Percentiles rank a stretch among this genome's conserved stretches.
Conservation (phyloP, 2,113 vertebrate species). For the Spilogale gracilis region DNA sequence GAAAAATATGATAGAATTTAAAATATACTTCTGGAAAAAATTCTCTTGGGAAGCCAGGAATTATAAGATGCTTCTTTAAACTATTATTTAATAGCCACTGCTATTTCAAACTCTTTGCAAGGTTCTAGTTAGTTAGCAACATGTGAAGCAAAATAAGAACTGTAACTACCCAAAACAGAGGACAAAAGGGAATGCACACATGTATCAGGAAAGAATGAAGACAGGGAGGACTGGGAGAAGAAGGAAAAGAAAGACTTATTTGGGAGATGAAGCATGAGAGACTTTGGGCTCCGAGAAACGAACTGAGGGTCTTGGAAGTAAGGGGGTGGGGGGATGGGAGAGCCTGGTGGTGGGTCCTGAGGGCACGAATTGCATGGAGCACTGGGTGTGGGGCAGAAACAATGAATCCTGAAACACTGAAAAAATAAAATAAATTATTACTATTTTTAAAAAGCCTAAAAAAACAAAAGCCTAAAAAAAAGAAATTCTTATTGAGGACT, state of each 20-base stretch:
- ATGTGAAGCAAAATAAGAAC: neutral
- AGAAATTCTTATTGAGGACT: neutral
- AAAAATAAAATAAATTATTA: no score
- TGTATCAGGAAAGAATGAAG: neutral
- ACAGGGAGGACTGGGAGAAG: neutral
- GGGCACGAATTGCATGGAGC: no score
- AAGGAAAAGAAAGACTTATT: neutral
- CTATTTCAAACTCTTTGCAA: neutral
- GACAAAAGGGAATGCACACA: neutral
- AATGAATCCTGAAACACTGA: no score
- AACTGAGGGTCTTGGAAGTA: no score
- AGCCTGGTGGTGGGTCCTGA: no score
- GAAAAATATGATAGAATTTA: conserved; percentile 2
- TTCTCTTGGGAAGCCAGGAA: neutral
- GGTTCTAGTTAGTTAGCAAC: neutral
- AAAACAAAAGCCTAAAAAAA: no score
- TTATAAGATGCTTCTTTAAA: neutral
- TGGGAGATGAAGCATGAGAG: no score
- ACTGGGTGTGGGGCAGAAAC: no score
- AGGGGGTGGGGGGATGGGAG: no score
- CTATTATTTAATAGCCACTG: neutral
- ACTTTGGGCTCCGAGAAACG: no score
- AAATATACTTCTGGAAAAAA: neutral
- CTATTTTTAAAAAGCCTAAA: no score
- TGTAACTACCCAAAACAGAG: neutral